Base-by-base conservation (phyloP, 2,888 invertebrate genomes). In the Lasius platythorax region DNA sequence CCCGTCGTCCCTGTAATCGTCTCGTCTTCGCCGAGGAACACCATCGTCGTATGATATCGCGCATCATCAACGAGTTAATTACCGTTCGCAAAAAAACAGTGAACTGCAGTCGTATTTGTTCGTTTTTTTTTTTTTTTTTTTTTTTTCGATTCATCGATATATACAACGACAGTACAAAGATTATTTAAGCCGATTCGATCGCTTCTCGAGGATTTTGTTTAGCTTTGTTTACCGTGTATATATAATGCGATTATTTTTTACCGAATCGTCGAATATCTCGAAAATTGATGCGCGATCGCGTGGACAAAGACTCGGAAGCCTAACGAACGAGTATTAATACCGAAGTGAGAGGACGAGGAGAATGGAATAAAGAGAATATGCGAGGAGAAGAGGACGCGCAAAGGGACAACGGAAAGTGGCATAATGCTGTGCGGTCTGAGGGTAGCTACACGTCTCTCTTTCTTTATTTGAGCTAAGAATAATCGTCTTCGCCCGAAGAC, bases 371-470 rank as follows among this genome's bases (percentile, higher is more conserved):
- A 61, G 58, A 72, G 63, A 68, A 82, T 43, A 15, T 30, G 11
- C 40, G 12, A 40, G 74, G 74, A 63, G 46, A 56, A 33, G 33
- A 61, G 9, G 72, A 70, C 37, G 30, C 66, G 33, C 37, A 79
- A 85, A 89, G 88, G 88, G 89, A 87, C 87, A 87, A 86, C 90
- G 91, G 91, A 86, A 85, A 87, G 84, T 91, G 93, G 93, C 93
- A 94, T 93, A 93, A 93, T 92, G 89, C 83, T 91, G 81, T 89
- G 89, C 87, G 93, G 94, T 94, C 94, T 93, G 92, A 93, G 95
- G 94, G 95, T 91, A 93, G 95, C 95, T 95, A 95, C 95, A 95
- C 95, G 90, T 91, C 63, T 82, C 67, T 75, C 64, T 78, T 83
- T 88, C 73, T 64, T 75, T 78, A 53, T 72, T 76, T 28, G n/a